These are phyloP conservation scores for Hirundichthys speculiger DNA, from an alignment of 2,113 vertebrate species.

Conservation along the genomic window DNA sequence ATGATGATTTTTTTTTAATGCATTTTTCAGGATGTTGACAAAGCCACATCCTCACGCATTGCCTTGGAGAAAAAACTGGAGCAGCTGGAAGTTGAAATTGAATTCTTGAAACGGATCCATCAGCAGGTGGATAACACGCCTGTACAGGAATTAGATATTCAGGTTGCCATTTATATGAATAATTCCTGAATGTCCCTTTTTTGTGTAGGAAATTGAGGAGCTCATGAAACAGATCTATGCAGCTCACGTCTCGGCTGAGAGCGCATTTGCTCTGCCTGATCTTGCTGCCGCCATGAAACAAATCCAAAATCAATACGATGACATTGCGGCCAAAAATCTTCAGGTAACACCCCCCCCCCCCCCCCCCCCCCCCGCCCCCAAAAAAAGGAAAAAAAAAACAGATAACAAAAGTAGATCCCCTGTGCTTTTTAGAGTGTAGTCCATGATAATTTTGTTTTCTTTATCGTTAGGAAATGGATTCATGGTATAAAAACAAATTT, in stretches of 20 bases:
- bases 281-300: slow-evolving; percentile 85
- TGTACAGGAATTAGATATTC: not conserved
- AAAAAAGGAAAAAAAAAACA: not conserved
- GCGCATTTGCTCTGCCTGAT: slow-evolving; percentile 75
- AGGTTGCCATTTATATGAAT: not conserved
- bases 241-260: slow-evolving; percentile 63
- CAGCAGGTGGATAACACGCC: slow-evolving; percentile 71
- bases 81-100: slow-evolving; percentile 79
- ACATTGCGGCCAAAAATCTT: slow-evolving; percentile 85
- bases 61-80: slow-evolving; percentile 76
- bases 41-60: slow-evolving; percentile 72
- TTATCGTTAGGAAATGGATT: slow-evolving; percentile 80
- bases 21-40: slow-evolving; percentile 75
- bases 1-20: no score
- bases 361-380: no score
- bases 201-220: slow-evolving; percentile 80
- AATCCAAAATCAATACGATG: slow-evolving; percentile 83
- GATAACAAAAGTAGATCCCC: not conserved
- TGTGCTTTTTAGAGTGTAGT: not conserved
- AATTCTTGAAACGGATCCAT: slow-evolving; percentile 78
- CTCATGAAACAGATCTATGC: slow-evolving; percentile 82
- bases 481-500: slow-evolving; percentile 86
- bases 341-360: no score
- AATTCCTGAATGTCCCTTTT: not conserved
- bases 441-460: not conserved